phyloP scores from a whole-genome alignment of 2,888 invertebrate genomes.

The Drosophila mulleri region DNA sequence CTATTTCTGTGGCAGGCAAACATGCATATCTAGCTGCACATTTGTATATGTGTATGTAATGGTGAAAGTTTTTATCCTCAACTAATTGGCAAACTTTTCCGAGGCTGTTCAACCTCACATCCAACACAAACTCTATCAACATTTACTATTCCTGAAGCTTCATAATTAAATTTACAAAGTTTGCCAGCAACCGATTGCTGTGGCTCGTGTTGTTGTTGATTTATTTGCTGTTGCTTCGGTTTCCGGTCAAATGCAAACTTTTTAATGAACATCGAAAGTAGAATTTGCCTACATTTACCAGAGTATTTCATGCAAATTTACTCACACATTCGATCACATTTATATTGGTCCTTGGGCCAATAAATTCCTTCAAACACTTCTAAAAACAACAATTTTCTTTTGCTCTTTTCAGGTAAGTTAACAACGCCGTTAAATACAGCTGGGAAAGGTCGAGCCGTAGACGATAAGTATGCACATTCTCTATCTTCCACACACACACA shows the following conservation, averaged over 20 bases:
- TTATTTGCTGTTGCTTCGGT: conserved; percentile 11
- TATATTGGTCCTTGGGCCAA: conserved; percentile 16
- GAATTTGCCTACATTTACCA: conserved; percentile 6
- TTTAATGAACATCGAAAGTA: conserved; percentile 57
- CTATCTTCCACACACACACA: not conserved
- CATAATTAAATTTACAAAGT: conserved; percentile 55
- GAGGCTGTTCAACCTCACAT: conserved; percentile 15
- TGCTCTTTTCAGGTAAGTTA: conserved; percentile 72
- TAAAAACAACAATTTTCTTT: conserved; percentile 26
- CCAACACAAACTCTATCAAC: conserved; percentile 3
- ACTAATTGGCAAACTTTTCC: conserved; percentile 59
- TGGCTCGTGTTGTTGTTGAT: conserved; percentile 17
- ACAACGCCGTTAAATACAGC: conserved; percentile 33
- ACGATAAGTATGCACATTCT: conserved; percentile 54
- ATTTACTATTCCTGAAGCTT: conserved; percentile 17
- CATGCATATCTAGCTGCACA: conserved; percentile 8
- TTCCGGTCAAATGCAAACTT: conserved; percentile 34
- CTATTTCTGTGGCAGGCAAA: conserved; percentile 21
- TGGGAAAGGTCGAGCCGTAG: conserved; percentile 33
- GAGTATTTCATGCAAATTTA: conserved; percentile 33
- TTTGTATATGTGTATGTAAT: not conserved
- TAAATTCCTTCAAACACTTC: conserved; percentile 10
- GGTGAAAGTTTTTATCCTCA: conserved; percentile 39
- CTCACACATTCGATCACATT: conserved; percentile 22
- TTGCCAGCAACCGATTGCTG: conserved; percentile 35